Evolutionary conservation across 2,797 vertebrate genomes (phyloP), one percentile per base, ranked within the genome.

Genomic region (Emys orbicularis): DNA sequence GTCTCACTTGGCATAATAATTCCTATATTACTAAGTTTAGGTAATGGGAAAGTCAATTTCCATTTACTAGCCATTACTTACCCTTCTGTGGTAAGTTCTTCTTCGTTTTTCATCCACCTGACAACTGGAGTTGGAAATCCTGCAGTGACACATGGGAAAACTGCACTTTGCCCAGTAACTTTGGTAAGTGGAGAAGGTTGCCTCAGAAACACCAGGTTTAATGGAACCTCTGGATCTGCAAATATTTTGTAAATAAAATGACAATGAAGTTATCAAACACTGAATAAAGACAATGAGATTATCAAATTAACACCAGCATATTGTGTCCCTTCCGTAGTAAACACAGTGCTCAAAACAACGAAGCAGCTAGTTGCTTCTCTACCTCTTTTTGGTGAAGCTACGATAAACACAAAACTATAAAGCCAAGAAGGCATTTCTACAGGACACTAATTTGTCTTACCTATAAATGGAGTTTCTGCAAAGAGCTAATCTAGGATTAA

Each of bases 101-200:
- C 98, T 88, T 98, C 98, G 52, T 98, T 99, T 77, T 98, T 96
- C 94, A 97, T 98, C 99, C 99, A 99, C 12, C 97, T 97, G 79
- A 99, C 34, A 5, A 89, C 90, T 1, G 99, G 99, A 1, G 90
- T 18, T 10, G 99, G 99, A 96, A 97, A 98, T 8, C 98, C 99
- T 0, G 94, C 77, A 2, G 98, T 98, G 23, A 99, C 98, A 19
- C 99, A 99, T 0, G 99, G 98, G 59, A 99, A 97, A 88, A 99
- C 84, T 0, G 98, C 98, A 2, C 90, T 98, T 93, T 98, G 98
- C 12, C 99, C 99, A 21, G 96, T 72, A 29, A 98, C 97, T 97
- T 97, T 99, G 6, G 95, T 98, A 16, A 98, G 96, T 0, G 99
- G 82, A 18, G 81, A 96, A 1, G 99, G 99, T 79, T 98, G 98